Evolutionary conservation across 2,113 vertebrate genomes (phyloP), one percentile per base, ranked within the genome.

Genomic region (Clarias macrocephalus): DNA sequence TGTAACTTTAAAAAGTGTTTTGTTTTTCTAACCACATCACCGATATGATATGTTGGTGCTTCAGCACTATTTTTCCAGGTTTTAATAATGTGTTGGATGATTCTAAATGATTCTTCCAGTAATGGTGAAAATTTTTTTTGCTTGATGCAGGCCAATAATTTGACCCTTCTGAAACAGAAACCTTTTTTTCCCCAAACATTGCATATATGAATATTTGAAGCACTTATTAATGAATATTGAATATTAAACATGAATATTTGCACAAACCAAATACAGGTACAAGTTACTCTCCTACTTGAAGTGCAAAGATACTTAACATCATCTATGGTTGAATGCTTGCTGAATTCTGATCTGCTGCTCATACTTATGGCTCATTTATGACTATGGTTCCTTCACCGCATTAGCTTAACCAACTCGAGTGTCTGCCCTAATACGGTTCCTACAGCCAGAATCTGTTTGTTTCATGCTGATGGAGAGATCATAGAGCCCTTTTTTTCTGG

Each of bases 401-500:
- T 82, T 65, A 68, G 56, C 68, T 87, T 87, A 82, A 82, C 66
- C 68, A 68, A 63, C 13, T 81, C 65, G 19, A 48, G 80, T 75
- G 56, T 63, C 66, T 65, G 33, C 15, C 25, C 37, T 82, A 76
- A 79, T 77, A 79, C 73, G 28, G 52, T 84, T 73, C 62, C 23
- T 76, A 63, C 72, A 77, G 72, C 56, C 62, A 85, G 77, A 82
- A 66, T 28, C 28, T 28, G n/a, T 79, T 76, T 84, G 85, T 72
- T 79, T 13, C 72, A 85, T 85, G 82, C 82, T 85, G 77, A 90
- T 82, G 82, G 18, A 54, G 62, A 85, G 77, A 82, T 90, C 84
- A 90, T 28, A 72, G 80, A 84, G 60, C 65, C 73, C n/a, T 82
- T 21, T 54, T 28, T 54, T 28, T 77, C 11, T 62, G 37, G 72